Evolutionary conservation across 2,797 vertebrate genomes (phyloP).

Genomic region (Garrulus glandarius): DNA sequence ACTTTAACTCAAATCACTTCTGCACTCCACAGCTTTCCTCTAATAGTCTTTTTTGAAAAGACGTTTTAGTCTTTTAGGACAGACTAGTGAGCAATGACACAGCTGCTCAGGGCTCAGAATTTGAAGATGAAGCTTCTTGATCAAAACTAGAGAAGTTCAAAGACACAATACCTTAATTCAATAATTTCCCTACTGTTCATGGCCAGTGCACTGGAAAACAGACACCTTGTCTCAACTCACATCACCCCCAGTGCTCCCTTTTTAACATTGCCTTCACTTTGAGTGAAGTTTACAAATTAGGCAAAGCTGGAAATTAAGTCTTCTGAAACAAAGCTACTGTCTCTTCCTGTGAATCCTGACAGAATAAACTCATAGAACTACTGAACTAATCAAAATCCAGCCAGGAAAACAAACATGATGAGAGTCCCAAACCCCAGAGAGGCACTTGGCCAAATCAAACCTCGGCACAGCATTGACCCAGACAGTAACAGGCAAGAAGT

Average conservation of each 20-base stretch:
- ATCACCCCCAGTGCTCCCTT: background rate
- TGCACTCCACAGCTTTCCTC: background rate
- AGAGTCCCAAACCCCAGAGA: background rate
- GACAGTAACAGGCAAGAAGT: background rate
- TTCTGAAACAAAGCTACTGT: background rate
- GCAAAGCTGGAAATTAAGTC: background rate
- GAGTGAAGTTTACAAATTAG: background rate
- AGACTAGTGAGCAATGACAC: conserved; percentile 15
- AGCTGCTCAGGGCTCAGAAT: conserved; percentile 46
- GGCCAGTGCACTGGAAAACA: conserved; percentile 59
- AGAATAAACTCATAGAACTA: background rate
- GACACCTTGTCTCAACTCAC: background rate
- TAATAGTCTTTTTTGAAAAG: conserved; percentile 27
- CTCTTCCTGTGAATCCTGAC: background rate
- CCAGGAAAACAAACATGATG: background rate
- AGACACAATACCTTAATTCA: conserved; percentile 73
- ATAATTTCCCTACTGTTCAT: conserved; percentile 69
- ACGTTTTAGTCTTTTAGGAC: conserved; percentile 31
- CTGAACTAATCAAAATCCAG: background rate
- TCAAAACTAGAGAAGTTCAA: conserved; percentile 42
- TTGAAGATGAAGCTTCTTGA: conserved; percentile 48
- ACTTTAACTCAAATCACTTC: background rate
- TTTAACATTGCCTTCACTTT: conserved; percentile 29
- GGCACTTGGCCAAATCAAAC: background rate
- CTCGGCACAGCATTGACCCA: background rate